Evolutionary conservation across 2,113 vertebrate genomes (phyloP).

Genomic region (Psittacula cyanocephala): DNA sequence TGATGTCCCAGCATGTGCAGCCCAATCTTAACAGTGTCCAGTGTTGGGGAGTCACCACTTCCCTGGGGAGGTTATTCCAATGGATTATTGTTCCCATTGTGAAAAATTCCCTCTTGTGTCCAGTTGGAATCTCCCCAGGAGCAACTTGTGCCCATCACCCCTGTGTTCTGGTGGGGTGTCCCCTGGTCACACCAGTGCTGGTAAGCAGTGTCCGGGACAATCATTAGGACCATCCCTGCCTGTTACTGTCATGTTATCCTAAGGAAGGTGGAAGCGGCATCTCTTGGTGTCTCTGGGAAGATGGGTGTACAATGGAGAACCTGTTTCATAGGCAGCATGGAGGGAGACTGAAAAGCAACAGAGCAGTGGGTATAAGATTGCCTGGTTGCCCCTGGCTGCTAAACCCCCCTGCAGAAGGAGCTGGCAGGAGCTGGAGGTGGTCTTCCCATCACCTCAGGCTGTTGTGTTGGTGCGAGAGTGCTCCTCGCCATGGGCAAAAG

Average conservation of each 20-base stretch:
- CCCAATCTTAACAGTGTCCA: neutral
- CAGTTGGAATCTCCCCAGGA: neutral
- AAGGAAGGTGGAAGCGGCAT: neutral
- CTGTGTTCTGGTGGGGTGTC: neutral
- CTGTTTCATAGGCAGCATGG: neutral
- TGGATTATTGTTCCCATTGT: neutral
- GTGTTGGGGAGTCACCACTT: neutral
- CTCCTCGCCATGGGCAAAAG: neutral
- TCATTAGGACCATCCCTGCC: neutral
- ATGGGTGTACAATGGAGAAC: rapidly evolving
- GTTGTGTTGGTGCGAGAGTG: neutral
- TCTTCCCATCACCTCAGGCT: neutral
- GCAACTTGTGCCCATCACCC: neutral
- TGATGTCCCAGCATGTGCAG: neutral
- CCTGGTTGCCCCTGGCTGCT: neutral
- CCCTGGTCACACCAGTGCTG: rapidly evolving
- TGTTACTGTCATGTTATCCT: neutral
- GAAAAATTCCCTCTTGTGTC: neutral
- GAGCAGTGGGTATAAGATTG: neutral
- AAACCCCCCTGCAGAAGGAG: neutral
- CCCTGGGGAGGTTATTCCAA: neutral
- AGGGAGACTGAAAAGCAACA: neutral
- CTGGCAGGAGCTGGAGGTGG: neutral
- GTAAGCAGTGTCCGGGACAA: neutral
- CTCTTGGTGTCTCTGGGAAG: neutral